Percentiles rank a stretch among this genome's conserved stretches.
Conservation (phyloP, 2,888 invertebrate genomes). For the Taenaris catops region DNA sequence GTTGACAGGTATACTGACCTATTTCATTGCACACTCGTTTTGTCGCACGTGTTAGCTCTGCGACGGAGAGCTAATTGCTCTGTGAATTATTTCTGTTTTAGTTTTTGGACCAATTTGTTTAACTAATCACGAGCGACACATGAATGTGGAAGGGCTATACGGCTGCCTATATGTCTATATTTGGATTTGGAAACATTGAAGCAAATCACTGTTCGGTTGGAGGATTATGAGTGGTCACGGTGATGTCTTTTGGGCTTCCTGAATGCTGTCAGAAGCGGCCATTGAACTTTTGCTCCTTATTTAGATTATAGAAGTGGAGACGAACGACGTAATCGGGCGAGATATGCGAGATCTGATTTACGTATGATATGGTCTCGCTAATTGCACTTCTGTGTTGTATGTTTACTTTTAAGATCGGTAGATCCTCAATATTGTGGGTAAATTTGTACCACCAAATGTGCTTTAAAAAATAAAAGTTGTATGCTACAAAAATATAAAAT, state of each 20-base stretch:
- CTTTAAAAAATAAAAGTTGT: too few relatives aligned
- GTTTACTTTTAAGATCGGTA: too few relatives aligned
- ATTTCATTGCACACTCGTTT: conserved; percentile 35
- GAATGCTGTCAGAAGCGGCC: conserved; percentile 57
- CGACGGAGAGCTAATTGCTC: conserved; percentile 9
- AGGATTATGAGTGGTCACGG: conserved; percentile 12
- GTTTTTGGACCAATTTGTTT: conserved; percentile 6
- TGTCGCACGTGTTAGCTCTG: conserved; percentile 14
- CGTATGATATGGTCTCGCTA: too few relatives aligned
- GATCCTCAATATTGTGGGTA: too few relatives aligned
- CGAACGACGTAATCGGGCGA: conserved; percentile 57
- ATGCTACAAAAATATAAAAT: too few relatives aligned
- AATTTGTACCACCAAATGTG: too few relatives aligned
- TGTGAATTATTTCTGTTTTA: conserved; percentile 9
- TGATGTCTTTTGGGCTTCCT: conserved; percentile 53
- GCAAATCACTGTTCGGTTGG: conserved; percentile 5
- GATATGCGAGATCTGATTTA: too few relatives aligned
- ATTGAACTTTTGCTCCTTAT: conserved; percentile 79
- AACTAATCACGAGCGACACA: conserved; percentile 6
- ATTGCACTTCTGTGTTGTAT: too few relatives aligned
- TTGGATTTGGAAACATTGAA: conserved; percentile 2
- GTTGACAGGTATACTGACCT: conserved; percentile 47
- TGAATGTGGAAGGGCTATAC: too few relatives aligned
- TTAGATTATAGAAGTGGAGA: conserved; percentile 75
- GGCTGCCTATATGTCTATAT: conserved; percentile 7